Base-by-base conservation (phyloP, 2,888 invertebrate genomes). In the Tetragonisca angustula region DNA sequence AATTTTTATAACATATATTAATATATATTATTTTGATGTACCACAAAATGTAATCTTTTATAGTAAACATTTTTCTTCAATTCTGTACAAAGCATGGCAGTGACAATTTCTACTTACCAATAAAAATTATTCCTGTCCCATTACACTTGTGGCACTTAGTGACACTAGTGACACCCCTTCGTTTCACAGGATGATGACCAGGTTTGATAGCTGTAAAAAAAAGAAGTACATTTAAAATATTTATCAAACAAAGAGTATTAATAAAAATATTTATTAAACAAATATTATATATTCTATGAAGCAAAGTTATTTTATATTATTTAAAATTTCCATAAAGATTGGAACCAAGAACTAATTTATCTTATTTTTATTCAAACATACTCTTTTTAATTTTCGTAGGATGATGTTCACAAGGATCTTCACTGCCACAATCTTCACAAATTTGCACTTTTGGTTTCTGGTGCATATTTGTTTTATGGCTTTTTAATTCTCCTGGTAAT, bases 141-240 rank as follows among this genome's bases (percentile, higher is more conserved):
- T 98, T 98, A 93, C 98, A 98, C 94, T 98, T 98, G 90, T 98
- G 97, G 94, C 98, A 98, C 93, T 98, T 98, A 36, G 98, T 97
- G 73, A 98, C 97, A 69, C 97, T 97, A 32, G 97, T 97, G 84
- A 97, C 95, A 89, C 97, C 97, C 94, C 97, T 96, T 94, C 97
- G 96, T 94, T 98, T 98, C 54, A 98, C 98, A 81, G 98, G 97
- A 95, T 98, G 97, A 91, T 95, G 94, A 77, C 94, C 95, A 89
- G 94, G 95, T 92, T 95, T 94, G 83, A 94, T 94, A 87, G 92
- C 94, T 94, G 76, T 49, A 85, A 84, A 87, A 80, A 80, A 85
- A 78, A 84, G 74, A 83, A 74, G 54, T 71, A 32, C 0, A 64
- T 56, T 62, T 43, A 2, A 73, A 52, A 52, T 32, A 74, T 24